Conservation (phyloP, 2,888 invertebrate genomes). For the Nemoura dubitans region DNA sequence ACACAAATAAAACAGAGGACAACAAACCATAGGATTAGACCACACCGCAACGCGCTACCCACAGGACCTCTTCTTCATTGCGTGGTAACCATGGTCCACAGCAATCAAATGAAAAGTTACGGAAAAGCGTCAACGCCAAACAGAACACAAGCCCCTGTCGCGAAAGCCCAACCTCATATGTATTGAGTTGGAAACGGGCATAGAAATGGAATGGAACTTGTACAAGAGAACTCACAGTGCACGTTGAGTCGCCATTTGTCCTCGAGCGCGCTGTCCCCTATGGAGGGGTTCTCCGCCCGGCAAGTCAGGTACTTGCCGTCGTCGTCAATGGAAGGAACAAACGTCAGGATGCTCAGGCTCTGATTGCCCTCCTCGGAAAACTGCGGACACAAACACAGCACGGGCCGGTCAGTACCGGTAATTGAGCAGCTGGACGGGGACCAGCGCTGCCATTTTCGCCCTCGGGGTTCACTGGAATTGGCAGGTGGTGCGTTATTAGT, state of each 20-base stretch:
- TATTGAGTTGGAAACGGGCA: not conserved
- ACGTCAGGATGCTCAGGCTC: constrained; percentile 82
- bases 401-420: not conserved
- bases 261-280: constrained; percentile 82
- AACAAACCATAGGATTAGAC: not conserved
- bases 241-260: constrained; percentile 89
- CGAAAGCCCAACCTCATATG: not conserved
- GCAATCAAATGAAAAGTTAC: constrained; percentile 12
- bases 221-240: constrained; percentile 76
- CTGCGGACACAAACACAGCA: constrained; percentile 63
- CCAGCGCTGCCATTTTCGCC: too few species aligned
- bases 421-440: not conserved
- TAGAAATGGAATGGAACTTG: not conserved
- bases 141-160: not conserved
- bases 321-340: constrained; percentile 85
- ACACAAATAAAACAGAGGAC: not conserved
- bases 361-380: constrained; percentile 81
- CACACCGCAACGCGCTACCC: not conserved
- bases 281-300: constrained; percentile 86
- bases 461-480: too few species aligned
- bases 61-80: not conserved
- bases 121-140: not conserved
- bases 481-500: too few species aligned
- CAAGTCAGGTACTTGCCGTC: constrained; percentile 90
- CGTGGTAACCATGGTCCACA: not conserved